A percentile compares a stretch with the other conserved stretches of the same genome.
phyloP scores from a whole-genome alignment of 2,113 vertebrate genomes.

The Empidonax alnorum region DNA sequence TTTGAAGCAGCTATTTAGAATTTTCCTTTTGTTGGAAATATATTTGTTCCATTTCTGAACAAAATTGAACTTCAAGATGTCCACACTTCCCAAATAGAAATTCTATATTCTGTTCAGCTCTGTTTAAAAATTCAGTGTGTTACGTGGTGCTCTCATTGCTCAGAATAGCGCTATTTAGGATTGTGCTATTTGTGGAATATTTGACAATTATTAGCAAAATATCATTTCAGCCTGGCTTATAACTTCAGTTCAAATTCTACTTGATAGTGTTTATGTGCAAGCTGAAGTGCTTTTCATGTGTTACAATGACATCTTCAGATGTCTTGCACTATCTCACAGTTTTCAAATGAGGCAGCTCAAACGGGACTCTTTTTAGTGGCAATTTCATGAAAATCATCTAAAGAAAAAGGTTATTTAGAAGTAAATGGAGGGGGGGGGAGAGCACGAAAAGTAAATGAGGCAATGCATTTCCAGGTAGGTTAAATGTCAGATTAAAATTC shows the following conservation, averaged over 20 bases:
- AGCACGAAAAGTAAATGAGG: constrained; percentile 16
- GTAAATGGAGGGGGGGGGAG: constrained; percentile 8
- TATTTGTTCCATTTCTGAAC: constrained; percentile 52
- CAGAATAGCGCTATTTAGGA: constrained; percentile 45
- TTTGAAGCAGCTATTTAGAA: constrained; percentile 36
- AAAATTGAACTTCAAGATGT: constrained; percentile 59
- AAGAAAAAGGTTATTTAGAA: constrained; percentile 63
- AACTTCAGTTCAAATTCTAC: constrained; percentile 51
- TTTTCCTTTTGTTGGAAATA: constrained; percentile 38
- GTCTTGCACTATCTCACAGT: constrained; percentile 47
- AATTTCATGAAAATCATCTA: constrained; percentile 61
- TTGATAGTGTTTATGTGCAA: constrained; percentile 62
- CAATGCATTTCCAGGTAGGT: constrained; percentile 49
- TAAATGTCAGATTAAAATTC: constrained; percentile 60
- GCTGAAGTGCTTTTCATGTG: constrained; percentile 60
- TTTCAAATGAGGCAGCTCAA: constrained; percentile 61
- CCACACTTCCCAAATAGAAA: constrained; percentile 57
- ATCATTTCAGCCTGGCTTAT: constrained; percentile 63
- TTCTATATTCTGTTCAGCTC: constrained; percentile 53
- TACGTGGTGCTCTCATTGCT: neutral
- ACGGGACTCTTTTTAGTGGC: constrained; percentile 56
- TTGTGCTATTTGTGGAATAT: constrained; percentile 59
- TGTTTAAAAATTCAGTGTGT: constrained; percentile 52
- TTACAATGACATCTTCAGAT: constrained; percentile 64
- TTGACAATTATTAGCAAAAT: constrained; percentile 68